These are phyloP conservation scores for Pelmatolapia mariae DNA, from an alignment of 2,113 vertebrate species.

Conservation along the genomic window DNA sequence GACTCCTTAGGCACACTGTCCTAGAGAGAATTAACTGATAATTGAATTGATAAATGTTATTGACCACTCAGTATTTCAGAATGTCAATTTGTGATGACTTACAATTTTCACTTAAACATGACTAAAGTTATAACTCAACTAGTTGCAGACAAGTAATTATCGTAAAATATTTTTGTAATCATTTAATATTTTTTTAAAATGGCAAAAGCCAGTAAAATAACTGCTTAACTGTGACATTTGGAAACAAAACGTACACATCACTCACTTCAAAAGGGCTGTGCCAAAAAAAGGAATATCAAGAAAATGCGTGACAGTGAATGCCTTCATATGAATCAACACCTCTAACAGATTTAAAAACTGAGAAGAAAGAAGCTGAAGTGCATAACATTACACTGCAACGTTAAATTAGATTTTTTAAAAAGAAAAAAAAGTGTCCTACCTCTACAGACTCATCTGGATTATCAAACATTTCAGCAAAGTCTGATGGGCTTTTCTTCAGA, in stretches of 20 bases:
- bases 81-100: background rate
- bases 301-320: background rate
- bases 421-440: background rate
- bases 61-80: background rate
- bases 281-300: background rate
- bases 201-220: background rate
- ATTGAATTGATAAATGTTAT: background rate
- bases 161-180: background rate
- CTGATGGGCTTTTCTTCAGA: background rate
- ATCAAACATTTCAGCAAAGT: background rate
- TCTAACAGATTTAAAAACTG: background rate
- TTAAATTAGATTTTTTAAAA: background rate
- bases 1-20: background rate
- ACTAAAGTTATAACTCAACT: background rate
- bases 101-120: background rate
- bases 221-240: background rate
- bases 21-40: background rate
- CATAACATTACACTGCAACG: background rate
- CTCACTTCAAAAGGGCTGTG: background rate
- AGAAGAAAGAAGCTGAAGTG: background rate
- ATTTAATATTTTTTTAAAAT: background rate
- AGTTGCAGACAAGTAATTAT: background rate
- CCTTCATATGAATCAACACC: accelerated
- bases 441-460: background rate
- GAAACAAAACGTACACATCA: background rate